Conservation (phyloP, 2,113 vertebrate genomes). For the Uropsilus gracilis region DNA sequence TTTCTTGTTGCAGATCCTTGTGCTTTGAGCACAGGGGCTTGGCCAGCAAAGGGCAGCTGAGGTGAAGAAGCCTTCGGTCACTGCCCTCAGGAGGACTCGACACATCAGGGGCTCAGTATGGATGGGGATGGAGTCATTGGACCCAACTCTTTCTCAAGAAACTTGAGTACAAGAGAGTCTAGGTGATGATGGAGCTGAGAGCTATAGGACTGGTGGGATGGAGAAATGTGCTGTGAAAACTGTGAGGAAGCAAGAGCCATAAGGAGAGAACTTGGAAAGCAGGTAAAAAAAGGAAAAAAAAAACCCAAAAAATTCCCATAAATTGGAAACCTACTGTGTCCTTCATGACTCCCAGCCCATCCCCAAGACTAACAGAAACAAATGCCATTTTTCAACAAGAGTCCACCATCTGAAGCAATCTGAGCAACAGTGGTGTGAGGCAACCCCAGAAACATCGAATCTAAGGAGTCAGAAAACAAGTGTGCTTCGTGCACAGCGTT, state of each 20-base stretch:
- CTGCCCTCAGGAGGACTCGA: background rate
- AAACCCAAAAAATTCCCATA: background rate
- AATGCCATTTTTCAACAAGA: background rate
- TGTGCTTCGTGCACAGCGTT: rapidly evolving
- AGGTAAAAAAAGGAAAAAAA: background rate
- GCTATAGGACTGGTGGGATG: background rate
- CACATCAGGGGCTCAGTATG: background rate
- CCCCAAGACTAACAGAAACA: background rate
- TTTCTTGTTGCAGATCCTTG: background rate
- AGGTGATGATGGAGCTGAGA: background rate
- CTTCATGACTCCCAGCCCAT: background rate
- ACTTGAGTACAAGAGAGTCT: background rate
- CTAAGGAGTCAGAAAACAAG: background rate
- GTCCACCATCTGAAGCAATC: background rate
- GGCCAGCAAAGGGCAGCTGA: background rate
- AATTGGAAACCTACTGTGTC: background rate
- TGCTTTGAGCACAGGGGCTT: background rate
- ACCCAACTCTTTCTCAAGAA: background rate
- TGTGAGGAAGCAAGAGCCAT: background rate
- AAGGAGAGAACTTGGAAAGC: background rate
- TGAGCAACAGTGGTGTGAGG: background rate
- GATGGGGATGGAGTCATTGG: too few species aligned
- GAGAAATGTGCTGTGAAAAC: background rate
- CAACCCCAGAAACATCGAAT: background rate
- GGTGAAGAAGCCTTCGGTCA: background rate